phyloP scores from a whole-genome alignment of 2,113 vertebrate genomes.

The Aramus guarauna region DNA sequence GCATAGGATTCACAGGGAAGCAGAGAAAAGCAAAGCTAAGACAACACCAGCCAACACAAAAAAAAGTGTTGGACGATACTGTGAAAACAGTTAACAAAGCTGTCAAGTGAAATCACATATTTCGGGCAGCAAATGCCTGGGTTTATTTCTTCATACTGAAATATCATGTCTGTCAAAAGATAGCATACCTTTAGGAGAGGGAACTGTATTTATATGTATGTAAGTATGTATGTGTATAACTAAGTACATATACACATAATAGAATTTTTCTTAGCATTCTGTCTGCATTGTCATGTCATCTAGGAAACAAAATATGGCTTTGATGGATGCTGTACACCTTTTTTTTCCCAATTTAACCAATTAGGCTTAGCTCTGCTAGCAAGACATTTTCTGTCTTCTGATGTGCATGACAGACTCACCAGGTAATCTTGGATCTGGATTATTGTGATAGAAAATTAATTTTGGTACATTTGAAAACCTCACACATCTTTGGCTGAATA shows the following conservation, averaged over 20 bases:
- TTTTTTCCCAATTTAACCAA: neutral
- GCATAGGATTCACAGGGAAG: neutral
- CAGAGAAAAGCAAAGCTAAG: neutral
- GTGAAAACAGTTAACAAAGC: neutral
- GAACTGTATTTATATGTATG: neutral
- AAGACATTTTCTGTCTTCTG: neutral
- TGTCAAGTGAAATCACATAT: neutral
- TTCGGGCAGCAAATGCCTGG: neutral
- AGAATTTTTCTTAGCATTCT: neutral
- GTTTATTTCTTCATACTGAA: neutral
- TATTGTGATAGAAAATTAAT: neutral
- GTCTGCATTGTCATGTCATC: neutral
- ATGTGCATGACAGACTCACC: neutral
- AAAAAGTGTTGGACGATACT: neutral
- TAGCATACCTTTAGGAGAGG: neutral
- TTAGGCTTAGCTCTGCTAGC: neutral
- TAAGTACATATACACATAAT: neutral
- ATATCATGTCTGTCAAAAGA: neutral
- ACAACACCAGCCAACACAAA: neutral
- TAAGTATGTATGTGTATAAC: neutral
- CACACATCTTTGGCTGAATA: neutral
- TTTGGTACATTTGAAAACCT: neutral
- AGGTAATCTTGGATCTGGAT: neutral
- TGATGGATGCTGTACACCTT: neutral
- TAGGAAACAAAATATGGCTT: neutral